Percentiles rank a stretch among this genome's conserved stretches.
phyloP scores from a whole-genome alignment of 1,140 invertebrate species.

The Ganaspis sp. region DNA sequence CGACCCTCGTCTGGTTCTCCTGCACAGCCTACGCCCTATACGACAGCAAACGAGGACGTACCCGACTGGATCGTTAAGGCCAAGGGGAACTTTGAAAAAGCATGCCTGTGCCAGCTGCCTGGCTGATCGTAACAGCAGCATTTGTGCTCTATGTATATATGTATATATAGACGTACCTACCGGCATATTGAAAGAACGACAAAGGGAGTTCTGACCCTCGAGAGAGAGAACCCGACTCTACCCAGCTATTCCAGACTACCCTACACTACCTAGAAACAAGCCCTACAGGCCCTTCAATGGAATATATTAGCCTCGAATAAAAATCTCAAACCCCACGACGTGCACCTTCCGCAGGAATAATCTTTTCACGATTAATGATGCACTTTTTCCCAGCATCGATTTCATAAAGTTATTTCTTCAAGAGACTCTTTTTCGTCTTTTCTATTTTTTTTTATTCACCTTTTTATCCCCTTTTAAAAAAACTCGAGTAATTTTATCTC shows the following conservation, averaged over 20 bases:
- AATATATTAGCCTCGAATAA: conserved; percentile 60
- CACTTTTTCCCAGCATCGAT: background rate
- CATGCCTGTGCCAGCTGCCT: conserved; percentile 55
- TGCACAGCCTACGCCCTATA: conserved; percentile 24
- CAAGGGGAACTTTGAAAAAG: conserved; percentile 64
- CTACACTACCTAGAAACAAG: conserved; percentile 42
- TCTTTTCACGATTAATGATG: conserved; percentile 14
- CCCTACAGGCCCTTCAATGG: conserved; percentile 54
- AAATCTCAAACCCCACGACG: conserved; percentile 49
- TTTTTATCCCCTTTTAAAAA: background rate
- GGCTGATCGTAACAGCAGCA: conserved; percentile 48
- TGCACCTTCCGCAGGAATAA: conserved; percentile 48
- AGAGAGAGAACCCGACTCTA: conserved; percentile 51
- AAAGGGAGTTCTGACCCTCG: conserved; percentile 66
- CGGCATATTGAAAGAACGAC: conserved; percentile 55
- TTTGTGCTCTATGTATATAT: conserved; percentile 38
- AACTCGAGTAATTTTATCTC: no score
- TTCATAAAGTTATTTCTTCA: background rate
- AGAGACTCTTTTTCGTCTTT: background rate
- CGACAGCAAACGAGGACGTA: conserved; percentile 40
- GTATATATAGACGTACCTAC: background rate
- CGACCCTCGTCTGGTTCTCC: conserved; percentile 52
- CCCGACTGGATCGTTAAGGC: conserved; percentile 47
- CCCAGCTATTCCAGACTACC: conserved; percentile 33
- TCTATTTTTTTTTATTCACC: background rate